Evolutionary conservation across 1,140 invertebrate species (phyloP).

Genomic region (Probaryconus sp.): DNA sequence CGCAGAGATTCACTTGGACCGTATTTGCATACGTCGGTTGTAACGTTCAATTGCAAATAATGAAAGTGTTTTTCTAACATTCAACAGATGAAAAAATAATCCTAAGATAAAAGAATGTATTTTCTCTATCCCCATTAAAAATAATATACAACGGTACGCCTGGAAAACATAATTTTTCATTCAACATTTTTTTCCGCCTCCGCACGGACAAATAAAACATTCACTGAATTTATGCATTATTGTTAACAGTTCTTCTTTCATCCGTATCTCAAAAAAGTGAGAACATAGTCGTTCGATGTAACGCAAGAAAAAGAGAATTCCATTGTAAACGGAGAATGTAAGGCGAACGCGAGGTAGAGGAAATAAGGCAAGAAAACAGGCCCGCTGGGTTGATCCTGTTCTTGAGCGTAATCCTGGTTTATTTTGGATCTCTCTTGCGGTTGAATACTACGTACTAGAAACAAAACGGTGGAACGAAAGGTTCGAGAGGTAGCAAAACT

Average conservation of each 20-base stretch:
- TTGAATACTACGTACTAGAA: slow-evolving; percentile 52
- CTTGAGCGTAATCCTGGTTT: slow-evolving; percentile 52
- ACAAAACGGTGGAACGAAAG: slow-evolving; percentile 53
- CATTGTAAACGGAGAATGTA: slow-evolving; percentile 41
- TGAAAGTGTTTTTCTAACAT: slow-evolving; percentile 35
- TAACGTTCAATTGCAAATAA: slow-evolving; percentile 57
- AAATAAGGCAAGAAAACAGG: slow-evolving; percentile 48
- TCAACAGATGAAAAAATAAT: too few species aligned
- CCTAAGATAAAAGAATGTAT: too few species aligned
- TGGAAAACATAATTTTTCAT: too few species aligned
- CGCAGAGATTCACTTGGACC: slow-evolving; percentile 53
- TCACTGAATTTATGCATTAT: slow-evolving; percentile 31
- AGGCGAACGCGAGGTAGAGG: slow-evolving; percentile 34
- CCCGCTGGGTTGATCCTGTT: slow-evolving; percentile 50
- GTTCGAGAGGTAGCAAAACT: slow-evolving; percentile 41
- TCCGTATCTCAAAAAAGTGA: slow-evolving; percentile 36
- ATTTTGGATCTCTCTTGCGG: slow-evolving; percentile 46
- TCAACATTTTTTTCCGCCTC: too few species aligned
- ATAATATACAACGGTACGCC: too few species aligned
- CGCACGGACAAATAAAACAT: too few species aligned
- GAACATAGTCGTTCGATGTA: slow-evolving; percentile 37
- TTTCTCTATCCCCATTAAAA: too few species aligned
- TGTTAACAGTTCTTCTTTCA: slow-evolving; percentile 33
- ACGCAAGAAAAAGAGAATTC: slow-evolving; percentile 50
- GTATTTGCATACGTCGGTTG: slow-evolving; percentile 55